These are phyloP conservation scores for Lasiommata megera DNA, from an alignment of 2,888 invertebrate species.

Conservation along the genomic window DNA sequence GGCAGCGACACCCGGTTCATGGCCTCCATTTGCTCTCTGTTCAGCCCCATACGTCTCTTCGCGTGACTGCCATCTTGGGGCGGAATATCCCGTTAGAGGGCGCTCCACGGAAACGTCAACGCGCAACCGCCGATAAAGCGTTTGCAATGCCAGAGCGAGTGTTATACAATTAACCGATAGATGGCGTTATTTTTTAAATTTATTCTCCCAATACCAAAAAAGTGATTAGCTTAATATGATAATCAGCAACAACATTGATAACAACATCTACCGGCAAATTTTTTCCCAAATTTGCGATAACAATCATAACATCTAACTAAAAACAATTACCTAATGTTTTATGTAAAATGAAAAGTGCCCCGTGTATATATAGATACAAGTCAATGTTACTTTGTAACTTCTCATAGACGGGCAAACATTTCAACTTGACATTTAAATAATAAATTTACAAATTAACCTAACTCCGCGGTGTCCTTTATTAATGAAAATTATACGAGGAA, in stretches of 20 bases:
- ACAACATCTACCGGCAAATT: background rate
- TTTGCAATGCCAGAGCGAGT: slow-evolving; percentile 28
- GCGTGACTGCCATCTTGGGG: slow-evolving; percentile 81
- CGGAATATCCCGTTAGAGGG: slow-evolving; percentile 68
- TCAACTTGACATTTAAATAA: no score
- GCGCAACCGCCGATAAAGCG: slow-evolving; percentile 41
- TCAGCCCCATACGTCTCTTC: slow-evolving; percentile 81
- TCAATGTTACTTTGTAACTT: no score
- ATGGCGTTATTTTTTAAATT: slow-evolving; percentile 29
- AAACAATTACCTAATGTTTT: no score
- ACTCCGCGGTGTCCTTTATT: no score
- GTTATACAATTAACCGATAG: slow-evolving; percentile 29
- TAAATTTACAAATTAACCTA: background rate
- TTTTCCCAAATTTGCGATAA: background rate
- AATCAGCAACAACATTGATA: background rate
- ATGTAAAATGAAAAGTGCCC: no score
- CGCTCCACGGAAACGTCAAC: slow-evolving; percentile 5
- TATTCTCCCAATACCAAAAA: no score
- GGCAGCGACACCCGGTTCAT: slow-evolving; percentile 76
- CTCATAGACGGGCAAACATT: no score
- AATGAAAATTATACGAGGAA: no score
- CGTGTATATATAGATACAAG: no score
- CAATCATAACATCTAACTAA: slow-evolving; percentile 9
- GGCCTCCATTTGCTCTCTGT: slow-evolving; percentile 80
- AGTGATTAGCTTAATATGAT: no score